A percentile compares a stretch with the other conserved stretches of the same genome.
Conservation (phyloP, 2,113 vertebrate genomes). For the Spheniscus mendiculus region DNA sequence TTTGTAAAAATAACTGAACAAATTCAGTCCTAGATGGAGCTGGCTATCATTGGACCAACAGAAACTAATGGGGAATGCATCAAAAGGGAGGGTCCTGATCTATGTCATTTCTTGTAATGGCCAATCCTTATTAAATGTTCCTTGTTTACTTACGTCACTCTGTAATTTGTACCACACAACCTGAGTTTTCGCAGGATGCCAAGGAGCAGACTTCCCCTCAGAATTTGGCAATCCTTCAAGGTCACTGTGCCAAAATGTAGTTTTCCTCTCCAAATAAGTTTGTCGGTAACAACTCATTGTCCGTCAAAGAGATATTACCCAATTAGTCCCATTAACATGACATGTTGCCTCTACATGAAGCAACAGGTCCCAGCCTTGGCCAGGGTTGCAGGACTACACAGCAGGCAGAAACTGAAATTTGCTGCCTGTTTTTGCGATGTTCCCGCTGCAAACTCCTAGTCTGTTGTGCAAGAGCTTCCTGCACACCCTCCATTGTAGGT, state of each 20-base stretch:
- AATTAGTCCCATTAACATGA: fast-evolving
- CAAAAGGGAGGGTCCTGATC: background rate
- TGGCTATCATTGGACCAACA: background rate
- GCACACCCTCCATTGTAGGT: background rate
- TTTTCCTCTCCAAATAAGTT: background rate
- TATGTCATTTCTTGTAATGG: background rate
- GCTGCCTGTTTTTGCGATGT: background rate
- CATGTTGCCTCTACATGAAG: background rate
- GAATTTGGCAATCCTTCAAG: background rate
- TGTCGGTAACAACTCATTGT: background rate
- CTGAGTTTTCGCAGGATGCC: background rate
- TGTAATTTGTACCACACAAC: background rate
- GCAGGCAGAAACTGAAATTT: background rate
- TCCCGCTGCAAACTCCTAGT: background rate
- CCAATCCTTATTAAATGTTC: fast-evolving
- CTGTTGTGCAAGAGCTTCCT: background rate
- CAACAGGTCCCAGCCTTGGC: background rate
- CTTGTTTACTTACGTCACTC: background rate
- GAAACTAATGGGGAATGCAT: background rate
- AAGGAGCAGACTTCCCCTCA: background rate
- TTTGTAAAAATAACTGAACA: background rate
- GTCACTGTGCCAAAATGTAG: background rate
- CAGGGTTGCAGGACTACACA: background rate
- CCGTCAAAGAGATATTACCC: background rate
- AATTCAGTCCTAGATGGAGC: background rate